phyloP scores from a whole-genome alignment of 2,888 invertebrate genomes.

The Gnatocerus cornutus region DNA sequence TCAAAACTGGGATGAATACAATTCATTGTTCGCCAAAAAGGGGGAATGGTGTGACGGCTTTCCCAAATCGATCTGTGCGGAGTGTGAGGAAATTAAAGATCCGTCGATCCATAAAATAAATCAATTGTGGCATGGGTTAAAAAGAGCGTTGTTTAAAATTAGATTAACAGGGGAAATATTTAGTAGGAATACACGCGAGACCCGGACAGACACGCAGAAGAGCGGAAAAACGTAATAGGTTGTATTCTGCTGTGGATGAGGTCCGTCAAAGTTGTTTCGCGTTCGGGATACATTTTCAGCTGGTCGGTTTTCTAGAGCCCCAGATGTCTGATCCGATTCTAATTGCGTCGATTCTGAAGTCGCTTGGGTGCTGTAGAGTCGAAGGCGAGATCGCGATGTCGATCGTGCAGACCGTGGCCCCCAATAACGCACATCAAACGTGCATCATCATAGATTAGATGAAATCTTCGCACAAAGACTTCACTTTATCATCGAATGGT shows the following conservation, averaged over 20 bases:
- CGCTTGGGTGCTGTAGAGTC: conserved; percentile 54
- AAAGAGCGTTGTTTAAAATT: conserved; percentile 52
- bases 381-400: conserved; percentile 39
- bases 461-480: conserved; percentile 57
- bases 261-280: conserved; percentile 37
- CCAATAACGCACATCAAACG: conserved; percentile 55
- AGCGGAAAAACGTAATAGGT: conserved; percentile 43
- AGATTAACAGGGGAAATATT: conserved; percentile 52
- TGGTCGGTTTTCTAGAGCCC: conserved; percentile 37
- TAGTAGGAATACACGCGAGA: conserved; percentile 45
- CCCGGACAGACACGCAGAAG: conserved; percentile 36
- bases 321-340: conserved; percentile 56
- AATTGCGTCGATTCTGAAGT: conserved; percentile 60
- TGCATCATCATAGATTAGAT: conserved; percentile 53
- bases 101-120: conserved; percentile 55
- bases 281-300: conserved; percentile 31
- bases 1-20: conserved; percentile 20
- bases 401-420: conserved; percentile 21
- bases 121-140: conserved; percentile 50
- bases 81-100: conserved; percentile 59
- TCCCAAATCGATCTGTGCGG: conserved; percentile 45
- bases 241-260: conserved; percentile 37
- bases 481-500: conserved; percentile 58
- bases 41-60: conserved; percentile 3
- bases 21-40: conserved; percentile 18